Percentiles rank a stretch among this genome's conserved stretches.
phyloP scores from a whole-genome alignment of 2,888 invertebrate genomes.

The Arge pagana region DNA sequence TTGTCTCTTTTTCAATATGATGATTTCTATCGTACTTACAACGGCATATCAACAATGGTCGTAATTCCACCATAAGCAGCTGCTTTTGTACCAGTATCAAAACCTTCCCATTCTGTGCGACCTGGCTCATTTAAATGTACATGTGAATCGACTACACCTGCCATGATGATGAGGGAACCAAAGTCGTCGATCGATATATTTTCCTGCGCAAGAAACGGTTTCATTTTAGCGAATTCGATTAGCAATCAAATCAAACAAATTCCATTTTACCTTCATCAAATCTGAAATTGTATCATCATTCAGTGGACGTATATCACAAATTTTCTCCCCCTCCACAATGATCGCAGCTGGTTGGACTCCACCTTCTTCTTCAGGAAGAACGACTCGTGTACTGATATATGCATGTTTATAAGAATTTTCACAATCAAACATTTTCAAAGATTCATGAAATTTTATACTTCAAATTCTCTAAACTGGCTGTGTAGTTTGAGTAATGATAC shows the following conservation, averaged over 20 bases:
- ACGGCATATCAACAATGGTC: slow-evolving; percentile 73
- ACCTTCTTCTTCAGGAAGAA: slow-evolving; percentile 32
- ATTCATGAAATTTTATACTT: no score
- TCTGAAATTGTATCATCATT: slow-evolving; percentile 39
- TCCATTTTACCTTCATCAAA: slow-evolving; percentile 31
- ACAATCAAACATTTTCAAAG: slow-evolving; percentile 2
- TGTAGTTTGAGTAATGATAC: no score
- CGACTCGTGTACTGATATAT: slow-evolving; percentile 36
- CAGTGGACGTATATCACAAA: slow-evolving; percentile 60
- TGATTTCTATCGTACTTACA: slow-evolving; percentile 66
- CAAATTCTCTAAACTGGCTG: no score
- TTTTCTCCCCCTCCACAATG: slow-evolving; percentile 64
- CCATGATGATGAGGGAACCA: slow-evolving; percentile 65
- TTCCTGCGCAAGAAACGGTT: slow-evolving; percentile 28
- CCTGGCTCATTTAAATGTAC: slow-evolving; percentile 78
- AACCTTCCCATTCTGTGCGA: slow-evolving; percentile 74
- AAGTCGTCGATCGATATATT: slow-evolving; percentile 52
- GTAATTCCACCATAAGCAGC: slow-evolving; percentile 76
- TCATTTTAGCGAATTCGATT: no score
- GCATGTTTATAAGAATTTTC: slow-evolving; percentile 17
- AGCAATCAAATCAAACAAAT: no score
- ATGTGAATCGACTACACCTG: slow-evolving; percentile 73
- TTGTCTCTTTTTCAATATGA: no score
- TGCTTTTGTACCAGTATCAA: slow-evolving; percentile 70
- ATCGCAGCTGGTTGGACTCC: slow-evolving; percentile 56